Conservation (phyloP, 2,797 vertebrate genomes). For the Pyrrhura leucotis region DNA sequence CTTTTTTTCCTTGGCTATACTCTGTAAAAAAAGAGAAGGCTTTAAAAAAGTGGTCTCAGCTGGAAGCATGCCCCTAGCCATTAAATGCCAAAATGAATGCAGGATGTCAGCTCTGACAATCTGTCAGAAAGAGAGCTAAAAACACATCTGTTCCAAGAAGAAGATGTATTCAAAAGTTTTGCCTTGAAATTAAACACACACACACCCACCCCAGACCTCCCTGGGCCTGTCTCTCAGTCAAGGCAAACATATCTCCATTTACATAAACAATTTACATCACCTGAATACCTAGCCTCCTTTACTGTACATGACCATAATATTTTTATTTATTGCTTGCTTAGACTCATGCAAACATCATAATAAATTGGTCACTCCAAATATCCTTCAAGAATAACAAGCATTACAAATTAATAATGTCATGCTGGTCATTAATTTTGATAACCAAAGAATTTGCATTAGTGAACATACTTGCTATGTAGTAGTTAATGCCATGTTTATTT, state of each 20-base stretch:
- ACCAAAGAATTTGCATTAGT: constrained; percentile 1
- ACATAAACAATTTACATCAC: not conserved
- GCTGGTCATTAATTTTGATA: constrained; percentile 45
- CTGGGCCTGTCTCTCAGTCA: not conserved
- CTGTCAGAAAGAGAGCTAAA: not conserved
- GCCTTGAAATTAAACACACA: not conserved
- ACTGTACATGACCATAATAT: not conserved
- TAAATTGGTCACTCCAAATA: not conserved
- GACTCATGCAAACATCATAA: not conserved
- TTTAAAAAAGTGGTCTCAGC: not conserved
- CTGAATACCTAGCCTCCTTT: not conserved
- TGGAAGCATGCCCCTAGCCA: not conserved
- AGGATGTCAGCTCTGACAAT: not conserved
- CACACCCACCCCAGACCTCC: not conserved
- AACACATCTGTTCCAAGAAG: not conserved
- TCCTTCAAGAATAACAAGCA: not conserved
- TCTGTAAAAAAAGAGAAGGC: not conserved
- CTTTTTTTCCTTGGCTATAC: not conserved
- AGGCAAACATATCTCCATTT: not conserved
- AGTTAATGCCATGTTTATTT: not conserved
- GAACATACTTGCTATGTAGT: not conserved
- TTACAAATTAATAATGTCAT: constrained; percentile 25
- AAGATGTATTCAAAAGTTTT: not conserved
- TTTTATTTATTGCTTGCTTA: not conserved
- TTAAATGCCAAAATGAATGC: not conserved